Conservation (phyloP, 2,797 vertebrate species). For the Cuniculus paca region DNA sequence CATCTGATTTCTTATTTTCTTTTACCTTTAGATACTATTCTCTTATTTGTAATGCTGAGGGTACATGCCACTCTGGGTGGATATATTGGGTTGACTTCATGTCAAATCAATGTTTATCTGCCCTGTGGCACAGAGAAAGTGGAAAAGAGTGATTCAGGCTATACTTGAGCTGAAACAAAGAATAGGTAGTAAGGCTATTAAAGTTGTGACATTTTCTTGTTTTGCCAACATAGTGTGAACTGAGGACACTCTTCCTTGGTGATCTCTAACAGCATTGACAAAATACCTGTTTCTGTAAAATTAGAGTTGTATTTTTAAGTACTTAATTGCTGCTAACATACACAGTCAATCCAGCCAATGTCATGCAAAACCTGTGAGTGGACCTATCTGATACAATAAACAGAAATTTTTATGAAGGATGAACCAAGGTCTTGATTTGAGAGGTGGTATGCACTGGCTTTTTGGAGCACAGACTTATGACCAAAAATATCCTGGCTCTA, state of each 20-base stretch:
- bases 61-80: constrained; percentile 17
- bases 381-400: constrained; percentile 17
- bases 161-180: constrained; percentile 43
- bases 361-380: neutral
- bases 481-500: neutral
- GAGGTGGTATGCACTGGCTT: neutral
- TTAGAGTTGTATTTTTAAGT: constrained; percentile 23
- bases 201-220: constrained; percentile 72
- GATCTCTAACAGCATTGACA: constrained; percentile 45
- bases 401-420: constrained; percentile 10
- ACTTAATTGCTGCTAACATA: constrained; percentile 11
- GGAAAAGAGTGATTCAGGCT: constrained; percentile 56
- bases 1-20: constrained; percentile 48
- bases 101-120: constrained; percentile 71
- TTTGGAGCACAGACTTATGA: constrained; percentile 16
- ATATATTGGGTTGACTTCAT: constrained; percentile 65
- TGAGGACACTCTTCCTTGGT: constrained; percentile 31
- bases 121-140: constrained; percentile 50
- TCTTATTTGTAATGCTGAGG: constrained; percentile 46
- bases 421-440: constrained; percentile 37
- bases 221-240: constrained; percentile 37
- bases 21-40: constrained; percentile 63
- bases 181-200: constrained; percentile 43
- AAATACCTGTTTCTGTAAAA: constrained; percentile 37
- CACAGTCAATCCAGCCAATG: neutral